Base-by-base conservation (phyloP, 2,797 vertebrate genomes). In the Hylomyscus alleni region DNA sequence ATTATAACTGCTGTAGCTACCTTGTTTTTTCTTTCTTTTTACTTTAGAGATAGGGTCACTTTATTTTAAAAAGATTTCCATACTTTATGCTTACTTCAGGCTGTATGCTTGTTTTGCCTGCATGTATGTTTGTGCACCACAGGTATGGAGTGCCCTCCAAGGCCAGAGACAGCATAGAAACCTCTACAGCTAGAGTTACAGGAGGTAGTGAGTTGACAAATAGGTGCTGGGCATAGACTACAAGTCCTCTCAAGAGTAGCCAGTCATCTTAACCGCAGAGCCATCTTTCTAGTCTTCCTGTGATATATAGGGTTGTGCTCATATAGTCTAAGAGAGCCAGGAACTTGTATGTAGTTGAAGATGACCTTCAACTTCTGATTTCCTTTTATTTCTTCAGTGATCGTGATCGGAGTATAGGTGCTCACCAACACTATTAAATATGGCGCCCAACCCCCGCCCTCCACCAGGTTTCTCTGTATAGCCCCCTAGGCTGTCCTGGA, bases 381-480 rank as follows among this genome's bases (percentile, higher is more conserved):
- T 62, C 37, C 37, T 83, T 83, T 62, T 44, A 37, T 47, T n/a
- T 69, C 13, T 22, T 34, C 22, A 52, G 31, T 52, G 44, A 22
- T 52, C 29, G 31, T 52, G 44, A 22, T 52, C 29, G 37, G 40
- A 85, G 29, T 9, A n/a, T 9, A 40, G 54, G n/a, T 40, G n/a
- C 24, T 24, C 22, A 60, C n/a, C 13, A 82, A 37, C n/a, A 82
- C n/a, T 82, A 69, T 34, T 69, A 69, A 69, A 69, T 19, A 1
- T 2, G 22, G 1, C 56, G 20, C 56, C 54, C 14, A 3, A 17
- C 4, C 54, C 1, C 5, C 12, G 29, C 4, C 1, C 4, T 13
- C 29, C 12, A 3, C 60, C 14, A 34, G 65, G 67, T 69, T 69
- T 69, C 67, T 69, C 67, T 69, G 34, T n/a, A n/a, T n/a, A 69